Evolutionary conservation across 1,140 invertebrate genomes (phyloP).

Genomic region (Brachionus angularis): DNA sequence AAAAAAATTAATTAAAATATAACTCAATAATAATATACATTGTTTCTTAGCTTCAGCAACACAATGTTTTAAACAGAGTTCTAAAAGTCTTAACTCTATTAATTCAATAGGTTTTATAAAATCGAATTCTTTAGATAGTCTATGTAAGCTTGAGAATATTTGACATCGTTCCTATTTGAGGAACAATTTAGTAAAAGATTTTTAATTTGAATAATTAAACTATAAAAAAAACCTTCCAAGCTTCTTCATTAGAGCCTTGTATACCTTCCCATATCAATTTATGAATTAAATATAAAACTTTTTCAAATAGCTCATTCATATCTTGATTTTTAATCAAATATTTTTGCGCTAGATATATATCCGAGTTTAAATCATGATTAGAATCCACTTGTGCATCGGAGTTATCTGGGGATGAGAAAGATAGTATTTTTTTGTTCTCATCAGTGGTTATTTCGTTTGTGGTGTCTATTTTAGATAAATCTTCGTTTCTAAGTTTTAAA

Average conservation of each 20-base stretch:
- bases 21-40: conserved; percentile 49
- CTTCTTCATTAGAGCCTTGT: conserved; percentile 61
- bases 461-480: no score
- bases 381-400: no score
- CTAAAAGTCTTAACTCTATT: conserved; percentile 63
- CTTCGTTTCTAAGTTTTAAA: no score
- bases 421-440: no score
- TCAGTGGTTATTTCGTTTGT: no score
- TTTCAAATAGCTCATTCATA: background rate
- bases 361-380: no score
- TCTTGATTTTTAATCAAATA: conserved; percentile 44
- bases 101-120: conserved; percentile 62
- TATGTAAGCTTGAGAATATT: conserved; percentile 64
- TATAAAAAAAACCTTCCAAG: conserved; percentile 66
- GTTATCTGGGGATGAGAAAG: no score
- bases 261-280: conserved; percentile 66
- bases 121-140: conserved; percentile 63
- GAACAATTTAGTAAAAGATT: conserved; percentile 10
- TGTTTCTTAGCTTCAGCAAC: conserved; percentile 62
- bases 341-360: no score
- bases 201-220: conserved; percentile 35
- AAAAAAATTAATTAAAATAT: background rate
- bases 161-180: conserved; percentile 61
- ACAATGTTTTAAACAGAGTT: conserved; percentile 64
- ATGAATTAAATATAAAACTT: conserved; percentile 1